phyloP scores from a whole-genome alignment of 2,888 invertebrate species.

The Leucania comma region DNA sequence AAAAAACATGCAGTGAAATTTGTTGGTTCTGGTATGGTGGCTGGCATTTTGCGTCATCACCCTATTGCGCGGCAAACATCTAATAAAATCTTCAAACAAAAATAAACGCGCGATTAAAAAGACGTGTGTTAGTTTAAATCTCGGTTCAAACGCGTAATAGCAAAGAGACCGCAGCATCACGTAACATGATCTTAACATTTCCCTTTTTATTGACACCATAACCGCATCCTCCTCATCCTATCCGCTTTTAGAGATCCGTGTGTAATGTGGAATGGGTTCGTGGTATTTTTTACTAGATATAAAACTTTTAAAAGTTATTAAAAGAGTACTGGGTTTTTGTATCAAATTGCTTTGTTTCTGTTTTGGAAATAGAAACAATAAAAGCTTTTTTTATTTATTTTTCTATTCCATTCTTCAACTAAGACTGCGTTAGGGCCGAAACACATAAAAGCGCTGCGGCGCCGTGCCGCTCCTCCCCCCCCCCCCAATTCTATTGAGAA shows the following conservation, averaged over 20 bases:
- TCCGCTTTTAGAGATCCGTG: slow-evolving; percentile 28
- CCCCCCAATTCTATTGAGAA: too few species aligned
- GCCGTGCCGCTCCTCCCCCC: too few species aligned
- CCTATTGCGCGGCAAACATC: neutral
- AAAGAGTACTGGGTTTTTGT: neutral
- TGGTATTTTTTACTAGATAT: slow-evolving; percentile 6
- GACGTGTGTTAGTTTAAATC: slow-evolving; percentile 44
- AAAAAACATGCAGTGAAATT: too few species aligned
- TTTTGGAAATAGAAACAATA: neutral
- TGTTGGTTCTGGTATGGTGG: too few species aligned
- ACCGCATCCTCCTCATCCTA: slow-evolving; percentile 67
- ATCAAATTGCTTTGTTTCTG: neutral
- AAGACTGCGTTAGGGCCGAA: too few species aligned
- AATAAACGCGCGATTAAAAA: slow-evolving; percentile 41
- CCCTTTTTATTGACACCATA: slow-evolving; percentile 56
- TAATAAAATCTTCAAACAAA: slow-evolving; percentile 29
- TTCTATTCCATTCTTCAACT: too few species aligned
- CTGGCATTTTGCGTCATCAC: neutral
- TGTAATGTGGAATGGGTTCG: slow-evolving; percentile 25
- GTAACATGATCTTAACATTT: slow-evolving; percentile 56
- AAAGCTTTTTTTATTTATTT: too few species aligned
- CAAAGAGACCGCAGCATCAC: slow-evolving; percentile 46
- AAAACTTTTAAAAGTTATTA: slow-evolving; percentile 1
- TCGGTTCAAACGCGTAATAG: slow-evolving; percentile 27
- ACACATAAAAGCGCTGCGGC: too few species aligned